Base-by-base conservation (phyloP, 2,797 vertebrate genomes). In the Coregonus ussuriensis region DNA sequence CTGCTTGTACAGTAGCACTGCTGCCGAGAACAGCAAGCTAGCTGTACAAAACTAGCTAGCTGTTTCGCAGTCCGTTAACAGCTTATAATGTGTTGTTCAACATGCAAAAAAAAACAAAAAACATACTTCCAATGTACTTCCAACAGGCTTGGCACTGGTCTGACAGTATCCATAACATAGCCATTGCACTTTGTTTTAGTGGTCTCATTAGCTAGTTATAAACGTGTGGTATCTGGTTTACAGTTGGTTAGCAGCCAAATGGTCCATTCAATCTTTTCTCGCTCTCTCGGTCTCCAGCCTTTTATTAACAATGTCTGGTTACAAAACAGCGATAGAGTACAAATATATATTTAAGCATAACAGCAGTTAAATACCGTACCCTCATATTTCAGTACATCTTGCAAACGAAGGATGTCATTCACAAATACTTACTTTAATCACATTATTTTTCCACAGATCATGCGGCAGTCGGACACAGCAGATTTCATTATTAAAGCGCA, bases 381-480 rank as follows among this genome's bases (percentile, higher is more conserved):
- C 59, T 31, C 74, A 77, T 3, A 75, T 76, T 35, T 76, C 25
- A 54, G 51, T 1, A 63, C 6, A 13, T 53, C 25, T 0, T 53
- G 4, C 72, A 75, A 79, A 21, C 53, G 75, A 7, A 68, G n/a
- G 47, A 74, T 88, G 91, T 87, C 90, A 92, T 74, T 62, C 0
- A 53, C 6, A 77, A 87, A 88, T 86, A 94, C 94, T 93, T 86
- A 94, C 93, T 91, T 88, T 88, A 88, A 89, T 86, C 83, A 84
- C 92, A 93, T 94, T 92, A 78, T 93, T 47, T 88, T 88, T 70
- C 80, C 51, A 83, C 79, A 77, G 77, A 79, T 89, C 85, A 83
- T 69, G 11, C 74, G 54, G 78, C 80, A 74, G 66, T 67, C 77
- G 83, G 79, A 89, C 86, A 80, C 68, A 89, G 35, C 72, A 67